Evolutionary conservation across 1,140 invertebrate genomes (phyloP).

Genomic region (Nylanderia fulva): DNA sequence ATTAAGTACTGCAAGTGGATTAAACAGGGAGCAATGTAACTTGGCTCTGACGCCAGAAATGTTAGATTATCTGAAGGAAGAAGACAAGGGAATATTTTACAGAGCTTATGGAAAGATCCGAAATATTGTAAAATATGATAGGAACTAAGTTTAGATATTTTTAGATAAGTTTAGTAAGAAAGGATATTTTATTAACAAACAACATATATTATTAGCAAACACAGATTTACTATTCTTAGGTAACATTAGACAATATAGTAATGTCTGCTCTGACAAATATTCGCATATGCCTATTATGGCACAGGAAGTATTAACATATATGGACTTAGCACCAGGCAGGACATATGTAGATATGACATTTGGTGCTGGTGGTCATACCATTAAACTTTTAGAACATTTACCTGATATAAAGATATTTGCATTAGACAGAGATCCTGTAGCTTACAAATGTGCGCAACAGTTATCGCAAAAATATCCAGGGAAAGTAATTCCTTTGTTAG

Average conservation of each 20-base stretch:
- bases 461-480: slow-evolving; percentile 89
- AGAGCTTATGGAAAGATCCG: slow-evolving; percentile 2
- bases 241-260: slow-evolving; percentile 29
- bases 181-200: neutral
- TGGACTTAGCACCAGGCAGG: slow-evolving; percentile 88
- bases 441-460: slow-evolving; percentile 89
- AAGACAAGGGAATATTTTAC: slow-evolving; percentile 82
- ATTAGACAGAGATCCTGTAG: slow-evolving; percentile 95
- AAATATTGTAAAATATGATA: slow-evolving; percentile 27
- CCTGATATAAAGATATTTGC: slow-evolving; percentile 89
- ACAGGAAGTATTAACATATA: slow-evolving; percentile 89
- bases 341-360: slow-evolving; percentile 96
- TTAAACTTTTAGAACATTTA: slow-evolving; percentile 87
- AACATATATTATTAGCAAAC: neutral
- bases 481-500: slow-evolving; percentile 91
- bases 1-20: slow-evolving; percentile 89
- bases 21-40: slow-evolving; percentile 90
- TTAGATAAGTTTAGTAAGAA: slow-evolving; percentile 8
- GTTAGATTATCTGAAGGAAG: slow-evolving; percentile 87
- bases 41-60: slow-evolving; percentile 90
- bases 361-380: slow-evolving; percentile 96
- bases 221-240: neutral
- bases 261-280: slow-evolving; percentile 8
- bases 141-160: neutral
- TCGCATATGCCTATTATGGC: slow-evolving; percentile 91